These are phyloP conservation scores for Cyclopterus lumpus DNA, from an alignment of 2,797 vertebrate genomes.

Conservation along the genomic window DNA sequence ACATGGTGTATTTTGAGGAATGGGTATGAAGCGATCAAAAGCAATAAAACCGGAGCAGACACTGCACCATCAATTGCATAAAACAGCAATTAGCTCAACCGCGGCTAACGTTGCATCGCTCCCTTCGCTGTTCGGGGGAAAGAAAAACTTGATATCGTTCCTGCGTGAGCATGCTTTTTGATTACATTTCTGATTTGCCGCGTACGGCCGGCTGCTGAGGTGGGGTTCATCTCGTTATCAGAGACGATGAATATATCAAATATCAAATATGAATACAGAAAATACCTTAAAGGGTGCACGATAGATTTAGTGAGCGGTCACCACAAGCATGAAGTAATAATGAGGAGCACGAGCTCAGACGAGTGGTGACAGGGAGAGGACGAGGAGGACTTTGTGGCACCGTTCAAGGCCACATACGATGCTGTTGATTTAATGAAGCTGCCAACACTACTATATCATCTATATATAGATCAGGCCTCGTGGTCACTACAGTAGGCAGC, in stretches of 20 bases:
- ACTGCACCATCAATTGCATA: slow-evolving; percentile 54
- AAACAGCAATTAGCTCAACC: slow-evolving; percentile 54
- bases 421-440: neutral
- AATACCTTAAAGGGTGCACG: slow-evolving; percentile 10
- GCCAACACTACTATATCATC: neutral
- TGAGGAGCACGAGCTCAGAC: slow-evolving; percentile 3
- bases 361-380: neutral
- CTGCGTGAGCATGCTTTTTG: slow-evolving; percentile 35
- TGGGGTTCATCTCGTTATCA: slow-evolving; percentile 39
- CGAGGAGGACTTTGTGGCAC: neutral
- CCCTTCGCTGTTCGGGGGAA: slow-evolving; percentile 11
- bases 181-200: slow-evolving; percentile 44
- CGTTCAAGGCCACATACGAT: neutral
- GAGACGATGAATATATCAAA: too few species aligned
- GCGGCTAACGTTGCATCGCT: slow-evolving; percentile 20
- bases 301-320: slow-evolving; percentile 15
- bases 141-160: slow-evolving; percentile 33
- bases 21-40: slow-evolving; percentile 13
- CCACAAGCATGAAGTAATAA: slow-evolving; percentile 20
- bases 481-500: neutral
- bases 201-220: slow-evolving; percentile 18
- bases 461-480: neutral
- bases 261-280: neutral
- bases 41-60: slow-evolving; percentile 40
- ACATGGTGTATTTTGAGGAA: slow-evolving; percentile 24